Evolutionary conservation across 2,113 vertebrate genomes (phyloP), one percentile per base, ranked within the genome.

Genomic region (Chauna torquata): DNA sequence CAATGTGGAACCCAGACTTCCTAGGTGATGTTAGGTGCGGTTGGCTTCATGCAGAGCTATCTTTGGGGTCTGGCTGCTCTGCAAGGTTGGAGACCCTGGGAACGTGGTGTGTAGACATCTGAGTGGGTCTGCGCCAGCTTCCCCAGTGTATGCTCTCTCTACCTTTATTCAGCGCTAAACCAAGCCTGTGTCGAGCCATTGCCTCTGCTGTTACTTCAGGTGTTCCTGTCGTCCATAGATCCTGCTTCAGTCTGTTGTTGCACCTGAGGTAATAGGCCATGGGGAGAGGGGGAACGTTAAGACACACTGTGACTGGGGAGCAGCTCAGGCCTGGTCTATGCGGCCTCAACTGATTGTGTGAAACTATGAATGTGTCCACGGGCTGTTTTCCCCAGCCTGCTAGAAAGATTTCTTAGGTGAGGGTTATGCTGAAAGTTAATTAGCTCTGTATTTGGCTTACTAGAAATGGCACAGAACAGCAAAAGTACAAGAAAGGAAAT

Each of bases 331-430:
- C 59, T 9, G 2, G 8, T 12, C 16, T 5, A 18, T 30, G 66
- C 54, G 57, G 59, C 32, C 9, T 13, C 17, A 11, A 38, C 25
- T 3, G 12, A 12, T 2, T 0, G 16, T 13, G 36, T 36, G 16
- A 8, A 40, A 3, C 14, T 1, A 32, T 44, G 6, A 9, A 16
- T 0, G 18, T 5, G 7, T 16, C 44, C 0, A 0, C 2, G 8
- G 18, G 25, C 30, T 38, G 5, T 24, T 57, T 17, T 61, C 27
- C 30, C 27, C 40, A 50, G 61, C 36, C 24, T 45, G 7, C 6
- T 2, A 15, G 44, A 69, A 65, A 22, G 40, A 9, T 25, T 18
- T 30, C 23, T 36, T 2, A 13, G 16, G 25, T 24, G n/a, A 58
- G 23, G 38, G 9, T 54, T 45, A 7, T 30, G 44, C 66, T 30